Conservation (phyloP, 2,797 vertebrate genomes). For the Spatula versicolor region DNA sequence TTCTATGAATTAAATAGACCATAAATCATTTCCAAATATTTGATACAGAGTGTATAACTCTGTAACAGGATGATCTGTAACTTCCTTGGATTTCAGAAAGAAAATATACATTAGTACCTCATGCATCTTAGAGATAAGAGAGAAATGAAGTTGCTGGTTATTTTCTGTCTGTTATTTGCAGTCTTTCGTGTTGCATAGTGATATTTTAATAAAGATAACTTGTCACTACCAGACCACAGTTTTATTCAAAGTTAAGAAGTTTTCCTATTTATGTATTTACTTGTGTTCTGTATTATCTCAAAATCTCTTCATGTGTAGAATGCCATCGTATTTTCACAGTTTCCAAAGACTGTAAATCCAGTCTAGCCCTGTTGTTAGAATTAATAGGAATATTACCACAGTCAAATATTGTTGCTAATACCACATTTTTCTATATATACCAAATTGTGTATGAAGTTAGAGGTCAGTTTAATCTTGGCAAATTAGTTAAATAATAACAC, state of each 20-base stretch:
- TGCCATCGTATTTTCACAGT: not conserved
- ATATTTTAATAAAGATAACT: not conserved
- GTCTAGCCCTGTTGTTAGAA: not conserved
- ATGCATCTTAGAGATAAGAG: not conserved
- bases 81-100: not conserved
- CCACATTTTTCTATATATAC: not conserved
- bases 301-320: not conserved
- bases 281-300: not conserved
- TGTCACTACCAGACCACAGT: not conserved
- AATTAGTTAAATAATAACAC: constrained; percentile 16
- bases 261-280: not conserved
- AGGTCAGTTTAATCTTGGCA: not conserved
- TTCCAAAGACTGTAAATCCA: not conserved
- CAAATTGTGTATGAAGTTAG: not conserved
- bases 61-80: not conserved
- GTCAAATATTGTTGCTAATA: not conserved
- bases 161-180: not conserved
- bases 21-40: not conserved
- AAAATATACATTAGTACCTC: not conserved
- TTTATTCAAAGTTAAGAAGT: not conserved
- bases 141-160: not conserved
- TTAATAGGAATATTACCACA: not conserved
- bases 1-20: not conserved
- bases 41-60: not conserved
- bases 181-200: not conserved